Base-by-base conservation (phyloP, 2,888 invertebrate genomes). In the Brachyptera putata region DNA sequence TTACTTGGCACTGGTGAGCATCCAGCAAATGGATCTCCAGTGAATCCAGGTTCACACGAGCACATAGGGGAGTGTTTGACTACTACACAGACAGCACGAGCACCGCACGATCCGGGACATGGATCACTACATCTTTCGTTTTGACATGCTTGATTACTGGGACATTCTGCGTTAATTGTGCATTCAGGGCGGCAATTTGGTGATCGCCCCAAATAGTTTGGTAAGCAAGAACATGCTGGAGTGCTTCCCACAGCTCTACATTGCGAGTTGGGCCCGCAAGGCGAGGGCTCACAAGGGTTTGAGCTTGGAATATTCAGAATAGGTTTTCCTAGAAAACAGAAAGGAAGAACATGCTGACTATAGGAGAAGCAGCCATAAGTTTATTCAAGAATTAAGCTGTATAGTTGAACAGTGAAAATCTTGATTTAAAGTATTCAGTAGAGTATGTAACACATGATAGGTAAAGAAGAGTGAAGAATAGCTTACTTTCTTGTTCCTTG, bases 21-120 rank as follows among this genome's bases (percentile, higher is more conserved):
- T 63, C 79, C 79, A 3, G 76, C 74, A 68, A 86, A 85, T 4
- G 88, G 85, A 77, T 87, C 82, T 56, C 87, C 87, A 41, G 79
- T 79, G 68, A 79, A 84, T 26, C 73, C 87, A 82, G 65, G 79
- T 76, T 70, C 81, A 83, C 75, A 75, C 58, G 68, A 63, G 75
- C 77, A 90, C 68, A 88, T 85, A 1, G 89, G 87, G 68, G 85
- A 85, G 71, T 90, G 89, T 73, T 88, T 87, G 34, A 86, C 81
- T 37, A 83, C 82, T 65, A 78, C 75, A 63, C 84, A 84, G 49
- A 74, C 70, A 3, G 83, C 80, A 64, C 76, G 75, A 30, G 76
- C 67, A 84, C 85, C 74, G 78, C 82, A 72, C 58, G 84, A 80
- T 14, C 86, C 86, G 34, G 79, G 79, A 69, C 89, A 89, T 43